Evolutionary conservation across 2,113 vertebrate species (phyloP).

Genomic region (Chionis minor): DNA sequence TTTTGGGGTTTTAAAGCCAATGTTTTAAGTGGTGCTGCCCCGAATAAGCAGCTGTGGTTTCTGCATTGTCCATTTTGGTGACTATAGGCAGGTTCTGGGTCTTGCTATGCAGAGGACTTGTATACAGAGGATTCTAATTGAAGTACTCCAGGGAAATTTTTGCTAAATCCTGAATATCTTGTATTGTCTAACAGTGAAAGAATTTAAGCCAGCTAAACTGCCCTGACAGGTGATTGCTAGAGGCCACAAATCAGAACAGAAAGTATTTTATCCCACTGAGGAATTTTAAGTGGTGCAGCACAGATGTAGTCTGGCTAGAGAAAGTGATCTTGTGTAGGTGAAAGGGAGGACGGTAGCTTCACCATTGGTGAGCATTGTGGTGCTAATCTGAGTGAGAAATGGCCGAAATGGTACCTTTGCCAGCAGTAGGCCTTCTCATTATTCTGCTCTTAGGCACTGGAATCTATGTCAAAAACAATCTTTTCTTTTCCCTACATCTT

Average conservation of each 20-base stretch:
- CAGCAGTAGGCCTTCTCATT: background rate
- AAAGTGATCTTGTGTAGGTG: background rate
- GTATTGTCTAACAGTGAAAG: background rate
- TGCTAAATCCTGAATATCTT: constrained; percentile 9
- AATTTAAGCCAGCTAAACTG: background rate
- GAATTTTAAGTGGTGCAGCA: constrained; percentile 30
- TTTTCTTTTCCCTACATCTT: background rate
- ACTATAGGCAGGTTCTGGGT: background rate
- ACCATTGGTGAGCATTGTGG: background rate
- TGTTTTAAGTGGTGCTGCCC: background rate
- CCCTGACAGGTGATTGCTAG: background rate
- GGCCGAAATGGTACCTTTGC: background rate
- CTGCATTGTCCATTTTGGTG: background rate
- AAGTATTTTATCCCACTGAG: background rate
- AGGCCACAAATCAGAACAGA: background rate
- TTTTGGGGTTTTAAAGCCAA: background rate
- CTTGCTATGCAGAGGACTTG: background rate
- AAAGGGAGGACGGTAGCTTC: background rate
- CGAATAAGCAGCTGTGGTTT: background rate
- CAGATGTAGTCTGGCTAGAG: background rate
- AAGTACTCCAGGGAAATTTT: background rate
- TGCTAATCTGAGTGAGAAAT: background rate
- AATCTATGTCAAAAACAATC: background rate
- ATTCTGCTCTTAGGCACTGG: background rate
- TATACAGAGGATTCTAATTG: background rate